Evolutionary conservation across 2,113 vertebrate species (phyloP).

Genomic region (Pelvicachromis taeniatus): DNA sequence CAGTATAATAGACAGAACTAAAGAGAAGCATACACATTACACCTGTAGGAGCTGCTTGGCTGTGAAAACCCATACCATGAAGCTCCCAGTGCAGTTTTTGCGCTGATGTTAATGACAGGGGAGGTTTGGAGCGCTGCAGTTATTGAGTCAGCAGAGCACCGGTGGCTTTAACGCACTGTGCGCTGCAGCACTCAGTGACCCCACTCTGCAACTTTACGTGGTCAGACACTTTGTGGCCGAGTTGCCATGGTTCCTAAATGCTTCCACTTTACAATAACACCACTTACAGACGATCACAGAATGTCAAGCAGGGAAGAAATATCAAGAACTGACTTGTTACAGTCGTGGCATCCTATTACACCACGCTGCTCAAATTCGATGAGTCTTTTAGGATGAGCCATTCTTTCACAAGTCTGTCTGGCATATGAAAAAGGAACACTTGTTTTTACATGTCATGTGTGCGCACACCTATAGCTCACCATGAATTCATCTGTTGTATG

Average conservation of each 20-base stretch:
- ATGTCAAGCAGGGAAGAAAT: background rate
- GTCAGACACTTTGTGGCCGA: background rate
- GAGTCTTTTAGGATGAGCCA: background rate
- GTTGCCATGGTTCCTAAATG: background rate
- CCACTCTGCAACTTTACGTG: background rate
- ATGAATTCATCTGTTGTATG: background rate
- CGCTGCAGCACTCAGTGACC: background rate
- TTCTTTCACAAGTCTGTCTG: background rate
- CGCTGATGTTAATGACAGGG: background rate
- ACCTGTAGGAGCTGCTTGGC: background rate
- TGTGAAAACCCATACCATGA: background rate
- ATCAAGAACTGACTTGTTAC: background rate
- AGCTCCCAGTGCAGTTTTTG: background rate
- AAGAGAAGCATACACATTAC: background rate
- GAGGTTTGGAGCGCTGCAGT: background rate
- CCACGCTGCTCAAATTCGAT: background rate
- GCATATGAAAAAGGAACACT: background rate
- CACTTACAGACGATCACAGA: background rate
- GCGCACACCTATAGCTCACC: background rate
- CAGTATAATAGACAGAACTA: background rate
- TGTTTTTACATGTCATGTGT: background rate
- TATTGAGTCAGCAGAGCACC: too few species aligned
- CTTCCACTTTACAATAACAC: background rate
- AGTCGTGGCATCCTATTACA: background rate
- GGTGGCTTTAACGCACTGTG: background rate